These are phyloP conservation scores for Meta bourneti DNA, from an alignment of 2,888 invertebrate species.

Conservation along the genomic window DNA sequence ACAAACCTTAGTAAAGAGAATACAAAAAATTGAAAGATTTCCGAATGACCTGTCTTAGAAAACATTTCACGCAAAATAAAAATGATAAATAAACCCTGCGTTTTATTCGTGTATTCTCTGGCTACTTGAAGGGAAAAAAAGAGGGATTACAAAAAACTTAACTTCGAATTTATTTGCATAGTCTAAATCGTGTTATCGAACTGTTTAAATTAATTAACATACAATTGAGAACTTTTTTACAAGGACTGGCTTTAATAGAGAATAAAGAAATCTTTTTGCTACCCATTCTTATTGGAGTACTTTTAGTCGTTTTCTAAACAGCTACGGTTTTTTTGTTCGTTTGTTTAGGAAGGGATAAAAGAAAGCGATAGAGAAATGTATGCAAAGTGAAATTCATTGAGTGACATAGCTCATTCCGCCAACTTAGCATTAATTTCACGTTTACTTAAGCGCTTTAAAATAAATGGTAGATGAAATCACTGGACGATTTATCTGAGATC, in stretches of 20 bases:
- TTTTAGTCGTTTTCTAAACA: not conserved
- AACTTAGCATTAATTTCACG: constrained; percentile 28
- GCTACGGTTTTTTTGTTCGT: not conserved
- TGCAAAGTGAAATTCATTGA: not conserved
- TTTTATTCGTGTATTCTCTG: not conserved
- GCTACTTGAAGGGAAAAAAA: not conserved
- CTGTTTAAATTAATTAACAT: constrained; percentile 35
- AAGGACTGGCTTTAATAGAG: not conserved
- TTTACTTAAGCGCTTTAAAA: constrained; percentile 2
- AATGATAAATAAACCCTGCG: not conserved
- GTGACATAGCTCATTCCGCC: constrained; percentile 2
- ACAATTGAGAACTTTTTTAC: not conserved
- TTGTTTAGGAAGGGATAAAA: not conserved
- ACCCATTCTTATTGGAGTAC: not conserved
- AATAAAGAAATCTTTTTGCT: not conserved
- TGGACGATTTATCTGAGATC: not conserved
- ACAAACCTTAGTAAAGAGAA: not conserved
- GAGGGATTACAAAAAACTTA: not conserved
- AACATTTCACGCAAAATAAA: not conserved
- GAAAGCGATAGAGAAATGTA: not conserved
- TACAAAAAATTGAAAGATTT: not conserved
- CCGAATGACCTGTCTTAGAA: not conserved
- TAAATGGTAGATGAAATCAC: not conserved
- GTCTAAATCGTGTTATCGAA: constrained; percentile 1
- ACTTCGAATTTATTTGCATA: not conserved